These are phyloP conservation scores for Rhizomys pruinosus DNA, from an alignment of 2,113 vertebrate species.

Conservation along the genomic window DNA sequence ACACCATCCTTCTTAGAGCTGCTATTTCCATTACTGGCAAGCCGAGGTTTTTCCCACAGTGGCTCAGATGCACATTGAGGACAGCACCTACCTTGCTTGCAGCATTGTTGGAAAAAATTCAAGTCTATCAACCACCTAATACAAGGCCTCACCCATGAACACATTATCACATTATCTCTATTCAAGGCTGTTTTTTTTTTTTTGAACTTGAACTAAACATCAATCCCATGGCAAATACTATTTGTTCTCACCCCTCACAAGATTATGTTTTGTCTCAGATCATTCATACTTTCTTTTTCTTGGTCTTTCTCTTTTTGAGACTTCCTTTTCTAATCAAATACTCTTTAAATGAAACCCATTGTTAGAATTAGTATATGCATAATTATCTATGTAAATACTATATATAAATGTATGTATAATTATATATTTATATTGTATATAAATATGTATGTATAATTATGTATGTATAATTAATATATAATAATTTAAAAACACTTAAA, in stretches of 20 bases:
- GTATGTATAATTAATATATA: too few relatives aligned
- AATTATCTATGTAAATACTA: too few relatives aligned
- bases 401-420: too few relatives aligned
- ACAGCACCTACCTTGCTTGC: not conserved
- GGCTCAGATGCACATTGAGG: not conserved
- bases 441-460: too few relatives aligned
- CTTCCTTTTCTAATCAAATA: constrained; percentile 36
- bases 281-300: not conserved
- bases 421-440: too few relatives aligned
- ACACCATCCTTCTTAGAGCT: not conserved
- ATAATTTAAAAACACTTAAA: too few relatives aligned
- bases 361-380: not conserved
- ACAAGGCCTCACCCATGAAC: not conserved
- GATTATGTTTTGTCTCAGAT: not conserved
- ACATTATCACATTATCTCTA: not conserved
- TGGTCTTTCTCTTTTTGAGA: too few relatives aligned
- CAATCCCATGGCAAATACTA: not conserved
- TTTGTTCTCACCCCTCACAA: not conserved
- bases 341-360: constrained; percentile 10
- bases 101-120: not conserved
- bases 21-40: not conserved
- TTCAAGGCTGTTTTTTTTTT: not conserved
- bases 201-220: not conserved
- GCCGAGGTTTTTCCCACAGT: not conserved
- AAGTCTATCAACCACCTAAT: not conserved